Evolutionary conservation across 2,888 invertebrate genomes (phyloP).

Genomic region (Ophonus ardosiacus): DNA sequence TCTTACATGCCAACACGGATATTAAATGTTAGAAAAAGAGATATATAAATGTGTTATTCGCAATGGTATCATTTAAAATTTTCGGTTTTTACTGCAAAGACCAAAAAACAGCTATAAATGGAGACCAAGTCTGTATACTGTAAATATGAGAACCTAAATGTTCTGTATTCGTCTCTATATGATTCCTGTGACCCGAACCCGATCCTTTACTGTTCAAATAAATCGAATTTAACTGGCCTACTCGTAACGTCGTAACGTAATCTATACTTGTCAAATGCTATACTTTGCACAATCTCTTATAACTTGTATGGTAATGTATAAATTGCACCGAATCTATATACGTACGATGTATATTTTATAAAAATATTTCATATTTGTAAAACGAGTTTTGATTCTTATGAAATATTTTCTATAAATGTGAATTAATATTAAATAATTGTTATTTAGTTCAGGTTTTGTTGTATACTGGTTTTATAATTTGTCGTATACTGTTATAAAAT

Average conservation of each 20-base stretch:
- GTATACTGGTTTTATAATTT: not conserved
- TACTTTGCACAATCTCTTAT: conserved; percentile 59
- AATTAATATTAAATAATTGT: conserved; percentile 13
- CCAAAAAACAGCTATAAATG: conserved; percentile 49
- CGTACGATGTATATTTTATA: conserved; percentile 47
- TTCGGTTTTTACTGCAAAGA: conserved; percentile 45
- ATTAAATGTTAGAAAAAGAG: not conserved
- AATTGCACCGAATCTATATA: conserved; percentile 57
- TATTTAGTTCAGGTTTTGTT: conserved; percentile 34
- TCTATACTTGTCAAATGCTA: conserved; percentile 51
- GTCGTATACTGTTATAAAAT: conserved; percentile 17
- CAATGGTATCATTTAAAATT: not conserved
- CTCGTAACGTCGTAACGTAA: conserved; percentile 43
- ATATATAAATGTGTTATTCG: not conserved
- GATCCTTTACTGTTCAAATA: conserved; percentile 52
- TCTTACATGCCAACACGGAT: not conserved
- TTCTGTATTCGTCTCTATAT: conserved; percentile 45
- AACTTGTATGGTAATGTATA: conserved; percentile 46
- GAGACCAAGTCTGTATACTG: conserved; percentile 60
- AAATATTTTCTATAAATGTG: conserved; percentile 23
- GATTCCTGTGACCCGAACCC: conserved; percentile 40
- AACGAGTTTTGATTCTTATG: conserved; percentile 14
- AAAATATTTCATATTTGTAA: conserved; percentile 31
- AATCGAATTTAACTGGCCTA: conserved; percentile 62
- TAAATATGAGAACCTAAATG: conserved; percentile 52